Evolutionary conservation across 2,113 vertebrate species (phyloP).

Genomic region (Mesembrinibis cayennensis): DNA sequence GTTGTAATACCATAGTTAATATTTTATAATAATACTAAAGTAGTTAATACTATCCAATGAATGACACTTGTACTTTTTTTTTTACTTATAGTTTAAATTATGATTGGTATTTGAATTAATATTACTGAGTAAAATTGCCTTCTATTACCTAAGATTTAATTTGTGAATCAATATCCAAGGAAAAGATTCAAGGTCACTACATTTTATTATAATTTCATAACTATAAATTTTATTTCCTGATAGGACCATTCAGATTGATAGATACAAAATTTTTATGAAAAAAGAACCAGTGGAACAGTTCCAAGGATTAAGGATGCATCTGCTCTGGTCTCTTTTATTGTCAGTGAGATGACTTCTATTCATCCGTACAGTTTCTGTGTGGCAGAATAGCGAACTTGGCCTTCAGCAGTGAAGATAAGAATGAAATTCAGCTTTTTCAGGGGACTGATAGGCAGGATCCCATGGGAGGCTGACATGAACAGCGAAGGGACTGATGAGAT

Average conservation of each 20-base stretch:
- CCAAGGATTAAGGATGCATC: background rate
- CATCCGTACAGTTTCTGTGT: background rate
- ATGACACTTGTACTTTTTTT: background rate
- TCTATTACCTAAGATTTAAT: background rate
- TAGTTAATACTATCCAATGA: background rate
- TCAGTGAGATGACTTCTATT: background rate
- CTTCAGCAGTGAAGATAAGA: background rate
- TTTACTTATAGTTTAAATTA: background rate
- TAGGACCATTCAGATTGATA: background rate
- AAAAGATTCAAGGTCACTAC: background rate
- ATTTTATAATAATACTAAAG: background rate
- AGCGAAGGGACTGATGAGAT: background rate
- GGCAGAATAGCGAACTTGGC: background rate
- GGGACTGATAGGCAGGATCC: background rate
- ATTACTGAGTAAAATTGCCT: background rate
- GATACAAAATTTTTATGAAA: background rate
- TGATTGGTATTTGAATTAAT: background rate
- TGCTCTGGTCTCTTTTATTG: background rate
- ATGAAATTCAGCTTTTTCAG: background rate
- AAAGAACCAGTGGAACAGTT: background rate
- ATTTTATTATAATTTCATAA: background rate
- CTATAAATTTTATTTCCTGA: background rate
- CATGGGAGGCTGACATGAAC: background rate
- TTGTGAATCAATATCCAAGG: background rate
- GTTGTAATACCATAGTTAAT: background rate